Evolutionary conservation across 2,888 invertebrate genomes (phyloP).

Genomic region (Troides helena): DNA sequence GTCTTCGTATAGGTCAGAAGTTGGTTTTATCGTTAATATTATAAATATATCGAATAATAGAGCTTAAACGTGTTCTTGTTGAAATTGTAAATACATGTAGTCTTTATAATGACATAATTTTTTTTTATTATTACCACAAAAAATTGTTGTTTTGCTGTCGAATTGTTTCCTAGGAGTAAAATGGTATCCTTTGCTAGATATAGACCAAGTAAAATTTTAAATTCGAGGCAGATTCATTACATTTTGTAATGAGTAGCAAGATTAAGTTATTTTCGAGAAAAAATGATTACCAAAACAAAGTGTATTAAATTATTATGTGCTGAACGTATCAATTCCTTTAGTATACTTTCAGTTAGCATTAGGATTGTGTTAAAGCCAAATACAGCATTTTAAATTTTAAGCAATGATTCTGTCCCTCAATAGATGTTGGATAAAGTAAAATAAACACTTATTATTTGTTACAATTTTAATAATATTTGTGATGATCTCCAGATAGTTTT

Average conservation of each 20-base stretch:
- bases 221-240: too few relatives aligned
- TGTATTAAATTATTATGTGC: too few relatives aligned
- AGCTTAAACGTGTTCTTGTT: constrained; percentile 44
- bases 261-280: too few relatives aligned
- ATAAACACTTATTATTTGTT: not conserved
- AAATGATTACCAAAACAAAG: too few relatives aligned
- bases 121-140: constrained; percentile 40
- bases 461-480: constrained; percentile 39
- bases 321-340: not conserved
- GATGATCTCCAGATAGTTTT: constrained; percentile 45
- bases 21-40: not conserved
- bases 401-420: constrained; percentile 8
- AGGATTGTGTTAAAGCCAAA: constrained; percentile 32
- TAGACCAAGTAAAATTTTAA: not conserved
- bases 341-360: not conserved
- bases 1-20: not conserved
- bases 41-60: constrained; percentile 1
- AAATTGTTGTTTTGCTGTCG: constrained; percentile 10
- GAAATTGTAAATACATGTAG: constrained; percentile 45
- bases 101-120: constrained; percentile 41
- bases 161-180: not conserved
- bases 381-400: constrained; percentile 28
- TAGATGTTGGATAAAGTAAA: not conserved
- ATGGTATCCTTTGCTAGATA: not conserved
- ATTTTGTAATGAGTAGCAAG: too few relatives aligned